Base-by-base conservation (phyloP, 2,888 invertebrate species). In the Apeira syringaria region DNA sequence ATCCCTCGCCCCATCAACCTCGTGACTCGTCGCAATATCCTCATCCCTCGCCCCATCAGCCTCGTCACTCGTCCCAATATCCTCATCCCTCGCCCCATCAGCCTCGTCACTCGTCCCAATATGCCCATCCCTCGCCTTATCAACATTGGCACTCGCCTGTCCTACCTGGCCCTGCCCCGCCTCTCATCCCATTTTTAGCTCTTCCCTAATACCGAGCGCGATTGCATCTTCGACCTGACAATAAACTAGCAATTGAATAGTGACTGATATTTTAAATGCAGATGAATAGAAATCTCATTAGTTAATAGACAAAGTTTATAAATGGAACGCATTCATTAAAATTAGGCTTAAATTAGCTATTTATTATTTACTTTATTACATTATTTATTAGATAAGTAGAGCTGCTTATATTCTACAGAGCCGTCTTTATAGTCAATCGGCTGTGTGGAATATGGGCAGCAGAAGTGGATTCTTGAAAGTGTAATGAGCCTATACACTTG, bases 251-350 rank as follows among this genome's bases (percentile, higher is more conserved):
- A 56, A 60, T 61, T 59, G 58, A 68, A 63, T 78, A 74, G 74
- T 74, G 75, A 80, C 74, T 81, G 74, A 79, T 78, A 73, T 74
- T 68, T 70, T 62, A 67, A 69, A 73, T 72, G 68, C 82, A 80
- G 74, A 75, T 72, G 48, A 69, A 70, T 72, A 72, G 76, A 79
- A 82, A 84, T 82, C 81, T 84, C 82, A 84, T 80, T 82, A 84
- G 81, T 66, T 70, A 67, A 75, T 82, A 81, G 73, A 76, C 71
- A 73, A 72, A 69, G 70, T 73, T 69, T 64, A 20, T 20, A 64
- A 61, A 47, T 49, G 56, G 68, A 67, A 61, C 59, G 69, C 68
- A 70, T 80, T 74, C 70, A 72, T 78, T 74, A 70, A n/a, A 77
- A 70, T 76, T 82, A 80, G 76, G 71, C 75, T 68, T 79, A 75